These are phyloP conservation scores for Amazona finschi DNA, from an alignment of 2,797 vertebrate species.

Conservation along the genomic window DNA sequence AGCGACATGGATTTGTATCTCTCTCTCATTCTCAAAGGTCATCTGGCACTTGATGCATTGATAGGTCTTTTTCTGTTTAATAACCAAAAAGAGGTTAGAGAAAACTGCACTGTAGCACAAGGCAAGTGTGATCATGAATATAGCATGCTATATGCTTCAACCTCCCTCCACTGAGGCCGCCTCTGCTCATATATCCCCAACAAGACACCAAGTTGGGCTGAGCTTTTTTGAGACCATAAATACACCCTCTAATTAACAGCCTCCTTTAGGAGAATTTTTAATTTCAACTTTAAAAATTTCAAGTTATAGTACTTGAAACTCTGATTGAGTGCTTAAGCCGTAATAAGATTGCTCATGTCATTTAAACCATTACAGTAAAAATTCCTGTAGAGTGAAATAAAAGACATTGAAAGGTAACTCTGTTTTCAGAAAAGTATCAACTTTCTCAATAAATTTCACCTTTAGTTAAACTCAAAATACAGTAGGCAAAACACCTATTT, in stretches of 20 bases:
- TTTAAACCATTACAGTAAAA: background rate
- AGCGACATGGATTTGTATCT: constrained; percentile 98
- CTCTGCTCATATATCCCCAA: background rate
- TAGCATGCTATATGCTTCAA: background rate
- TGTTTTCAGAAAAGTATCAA: background rate
- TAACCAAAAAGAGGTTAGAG: constrained; percentile 66
- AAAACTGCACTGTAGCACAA: constrained; percentile 48
- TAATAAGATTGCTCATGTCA: background rate
- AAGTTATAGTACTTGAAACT: background rate
- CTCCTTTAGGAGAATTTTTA: background rate
- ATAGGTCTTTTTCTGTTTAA: constrained; percentile 96
- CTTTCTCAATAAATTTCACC: background rate
- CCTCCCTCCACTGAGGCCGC: background rate
- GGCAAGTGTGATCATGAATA: constrained; percentile 34
- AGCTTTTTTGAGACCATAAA: background rate
- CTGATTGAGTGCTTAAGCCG: background rate
- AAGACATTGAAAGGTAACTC: background rate
- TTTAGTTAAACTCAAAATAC: background rate
- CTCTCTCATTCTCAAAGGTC: constrained; percentile 98
- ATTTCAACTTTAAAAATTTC: background rate
- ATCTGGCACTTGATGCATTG: constrained; percentile 99
- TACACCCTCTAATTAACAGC: background rate
- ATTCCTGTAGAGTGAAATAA: background rate
- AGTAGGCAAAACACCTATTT: background rate
- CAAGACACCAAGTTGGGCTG: background rate